Conservation (phyloP, 2,797 vertebrate genomes). For the Premnoplex brunnescens region DNA sequence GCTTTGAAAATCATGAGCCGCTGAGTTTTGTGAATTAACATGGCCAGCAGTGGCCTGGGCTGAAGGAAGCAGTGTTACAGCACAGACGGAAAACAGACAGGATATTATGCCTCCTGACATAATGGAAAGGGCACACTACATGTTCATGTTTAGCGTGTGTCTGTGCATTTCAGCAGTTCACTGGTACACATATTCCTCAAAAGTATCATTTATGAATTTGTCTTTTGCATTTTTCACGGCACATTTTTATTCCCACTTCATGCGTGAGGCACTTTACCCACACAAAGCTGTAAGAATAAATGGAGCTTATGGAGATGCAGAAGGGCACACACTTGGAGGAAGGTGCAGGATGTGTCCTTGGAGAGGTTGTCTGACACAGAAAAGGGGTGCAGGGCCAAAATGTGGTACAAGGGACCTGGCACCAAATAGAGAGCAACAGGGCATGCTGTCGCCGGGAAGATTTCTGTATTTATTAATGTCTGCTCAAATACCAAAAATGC, state of each 20-base stretch:
- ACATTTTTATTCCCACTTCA: neutral
- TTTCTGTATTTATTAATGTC: neutral
- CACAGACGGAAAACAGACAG: constrained; percentile 61
- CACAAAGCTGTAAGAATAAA: accelerated
- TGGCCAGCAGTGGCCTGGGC: constrained; percentile 61
- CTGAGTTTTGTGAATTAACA: constrained; percentile 75
- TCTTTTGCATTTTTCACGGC: neutral
- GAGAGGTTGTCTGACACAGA: neutral
- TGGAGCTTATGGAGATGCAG: neutral
- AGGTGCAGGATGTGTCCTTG: accelerated
- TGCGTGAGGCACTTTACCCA: accelerated
- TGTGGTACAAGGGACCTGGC: accelerated
- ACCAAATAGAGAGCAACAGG: accelerated
- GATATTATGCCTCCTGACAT: constrained; percentile 47
- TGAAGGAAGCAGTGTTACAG: constrained; percentile 58
- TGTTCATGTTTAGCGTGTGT: neutral
- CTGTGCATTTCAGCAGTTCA: neutral
- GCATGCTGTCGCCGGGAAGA: neutral
- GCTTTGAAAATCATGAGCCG: constrained; percentile 80
- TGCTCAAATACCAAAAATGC: constrained; percentile 9
- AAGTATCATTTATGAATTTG: neutral
- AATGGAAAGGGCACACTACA: neutral
- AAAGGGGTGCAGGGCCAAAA: accelerated
- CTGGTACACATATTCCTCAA: neutral
- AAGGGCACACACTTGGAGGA: neutral